These are phyloP conservation scores for Drosophila paracracens DNA, from an alignment of 2,888 invertebrate species.

Conservation along the genomic window DNA sequence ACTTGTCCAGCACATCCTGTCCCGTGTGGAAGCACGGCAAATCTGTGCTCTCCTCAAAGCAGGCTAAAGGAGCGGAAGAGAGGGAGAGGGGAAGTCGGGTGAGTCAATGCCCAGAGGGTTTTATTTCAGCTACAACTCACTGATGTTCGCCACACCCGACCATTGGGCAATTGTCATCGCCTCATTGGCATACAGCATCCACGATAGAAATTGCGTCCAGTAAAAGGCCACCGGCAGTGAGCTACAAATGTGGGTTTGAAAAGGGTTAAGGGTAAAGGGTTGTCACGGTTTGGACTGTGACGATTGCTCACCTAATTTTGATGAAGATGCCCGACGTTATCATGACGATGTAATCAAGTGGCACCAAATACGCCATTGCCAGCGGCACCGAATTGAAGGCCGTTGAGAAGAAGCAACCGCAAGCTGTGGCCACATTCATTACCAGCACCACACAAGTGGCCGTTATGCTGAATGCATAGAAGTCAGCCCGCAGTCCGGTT, in stretches of 20 bases:
- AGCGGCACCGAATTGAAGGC: slow-evolving; percentile 92
- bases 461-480: slow-evolving; percentile 90
- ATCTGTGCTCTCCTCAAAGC: slow-evolving; percentile 87
- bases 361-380: slow-evolving; percentile 93
- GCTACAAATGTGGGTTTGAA: slow-evolving; percentile 85
- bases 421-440: slow-evolving; percentile 93
- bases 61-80: slow-evolving; percentile 85
- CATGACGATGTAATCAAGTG: slow-evolving; percentile 94
- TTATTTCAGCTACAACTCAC: slow-evolving; percentile 62
- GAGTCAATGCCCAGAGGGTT: slow-evolving; percentile 8
- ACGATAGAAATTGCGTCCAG: slow-evolving; percentile 93
- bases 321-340: slow-evolving; percentile 94
- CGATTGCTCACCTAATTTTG: slow-evolving; percentile 89
- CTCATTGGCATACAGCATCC: slow-evolving; percentile 95
- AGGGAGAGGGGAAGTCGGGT: not conserved
- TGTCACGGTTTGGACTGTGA: not conserved
- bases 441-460: slow-evolving; percentile 90
- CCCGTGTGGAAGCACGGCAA: slow-evolving; percentile 91
- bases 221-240: slow-evolving; percentile 89
- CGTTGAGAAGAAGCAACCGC: slow-evolving; percentile 95
- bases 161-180: slow-evolving; percentile 93
- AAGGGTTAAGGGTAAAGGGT: not conserved
- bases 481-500: slow-evolving; percentile 90
- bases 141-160: slow-evolving; percentile 88
- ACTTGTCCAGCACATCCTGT: slow-evolving; percentile 89